Base-by-base conservation (phyloP, 2,797 vertebrate species). In the Scolopax rusticola region DNA sequence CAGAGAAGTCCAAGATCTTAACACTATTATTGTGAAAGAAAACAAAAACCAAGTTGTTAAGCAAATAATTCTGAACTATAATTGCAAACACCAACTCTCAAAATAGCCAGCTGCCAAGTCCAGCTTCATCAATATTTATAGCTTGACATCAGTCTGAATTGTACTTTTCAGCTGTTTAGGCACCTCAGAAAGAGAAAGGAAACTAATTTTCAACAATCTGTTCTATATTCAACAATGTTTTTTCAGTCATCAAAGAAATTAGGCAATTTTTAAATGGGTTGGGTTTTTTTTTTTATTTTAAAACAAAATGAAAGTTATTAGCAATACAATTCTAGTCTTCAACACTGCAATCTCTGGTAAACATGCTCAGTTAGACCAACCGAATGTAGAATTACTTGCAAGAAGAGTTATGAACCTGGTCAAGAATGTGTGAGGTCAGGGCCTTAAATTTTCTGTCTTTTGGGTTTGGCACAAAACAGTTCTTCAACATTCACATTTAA, bases 111-210 rank as follows among this genome's bases (percentile, higher is more conserved):
- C 67, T 88, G 77, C 67, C 94, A 91, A 93, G 73, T 11, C 82
- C 78, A 92, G 79, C 83, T 88, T 90, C 84, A 84, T 91, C 80
- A 91, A 84, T 93, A 97, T 93, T 93, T 93, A 94, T 69, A 95
- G 51, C 36, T 3, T 89, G 85, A 82, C 47, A 91, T 79, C 54
- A 84, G 51, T 61, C 56, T 48, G 56, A 87, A 76, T 76, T 79
- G 70, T 56, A 89, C 61, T 94, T 86, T 69, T 88, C 74, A 84
- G 80, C 74, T 82, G 63, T 87, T 94, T 70, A 56, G 0, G 57
- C 63, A 92, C 59, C 80, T 82, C 61, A 81, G 40, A 92, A 95
- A 77, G 40, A 40, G 93, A 79, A 2, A 54, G 54, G 54, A 93
- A 95, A 47, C 54, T 68, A 21, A 70, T 56, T 89, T 88, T 79